Evolutionary conservation across 2,888 invertebrate genomes (phyloP).

Genomic region (Camponotus fellah): DNA sequence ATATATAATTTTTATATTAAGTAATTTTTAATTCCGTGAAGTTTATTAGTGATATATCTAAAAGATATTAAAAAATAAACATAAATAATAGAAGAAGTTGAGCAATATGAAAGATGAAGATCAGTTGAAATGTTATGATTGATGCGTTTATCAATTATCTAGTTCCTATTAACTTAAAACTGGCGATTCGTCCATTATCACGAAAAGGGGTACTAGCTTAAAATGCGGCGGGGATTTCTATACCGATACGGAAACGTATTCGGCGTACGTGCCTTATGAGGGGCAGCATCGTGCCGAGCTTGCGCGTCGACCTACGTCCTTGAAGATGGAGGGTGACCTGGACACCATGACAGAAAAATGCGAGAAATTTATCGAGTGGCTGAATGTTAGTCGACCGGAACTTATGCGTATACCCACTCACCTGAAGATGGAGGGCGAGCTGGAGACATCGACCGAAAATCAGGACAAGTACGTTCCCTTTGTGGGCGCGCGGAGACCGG

Average conservation of each 20-base stretch:
- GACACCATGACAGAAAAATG: conserved; percentile 86
- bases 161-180: neutral
- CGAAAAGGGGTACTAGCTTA: conserved; percentile 77
- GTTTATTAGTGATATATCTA: neutral
- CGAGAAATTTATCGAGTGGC: conserved; percentile 85
- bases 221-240: conserved; percentile 81
- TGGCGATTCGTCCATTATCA: neutral
- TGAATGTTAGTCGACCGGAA: conserved; percentile 85
- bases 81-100: neutral
- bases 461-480: conserved; percentile 85
- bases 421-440: conserved; percentile 87
- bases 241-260: conserved; percentile 86
- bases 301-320: conserved; percentile 85
- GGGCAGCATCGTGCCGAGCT: conserved; percentile 85
- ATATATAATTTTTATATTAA: neutral
- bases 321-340: conserved; percentile 87
- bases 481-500: conserved; percentile 85
- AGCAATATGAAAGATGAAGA: neutral
- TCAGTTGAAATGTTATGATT: neutral
- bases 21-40: neutral
- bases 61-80: neutral
- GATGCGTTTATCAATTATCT: neutral
- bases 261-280: conserved; percentile 86
- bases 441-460: conserved; percentile 86
- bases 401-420: conserved; percentile 85